phyloP scores from a whole-genome alignment of 1,140 invertebrate species.

The Charaxes varanes region DNA sequence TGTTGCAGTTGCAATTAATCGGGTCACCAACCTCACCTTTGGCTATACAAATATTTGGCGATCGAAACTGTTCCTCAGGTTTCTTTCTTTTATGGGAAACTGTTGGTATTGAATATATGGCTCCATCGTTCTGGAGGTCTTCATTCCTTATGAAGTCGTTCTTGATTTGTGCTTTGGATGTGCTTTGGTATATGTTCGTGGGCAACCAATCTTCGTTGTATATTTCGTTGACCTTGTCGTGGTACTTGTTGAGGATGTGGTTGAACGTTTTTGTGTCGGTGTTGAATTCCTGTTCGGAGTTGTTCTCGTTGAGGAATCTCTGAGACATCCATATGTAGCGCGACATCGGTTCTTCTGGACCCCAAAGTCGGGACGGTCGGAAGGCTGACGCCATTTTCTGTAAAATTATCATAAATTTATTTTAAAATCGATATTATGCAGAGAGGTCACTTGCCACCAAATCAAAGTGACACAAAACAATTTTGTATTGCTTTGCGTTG shows the following conservation, averaged over 20 bases:
- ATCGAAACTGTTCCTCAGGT: constrained; percentile 43
- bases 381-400: constrained; percentile 64
- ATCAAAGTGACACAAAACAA: too few species aligned
- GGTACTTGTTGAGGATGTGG: constrained; percentile 36
- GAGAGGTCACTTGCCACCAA: too few species aligned
- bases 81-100: constrained; percentile 35
- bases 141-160: constrained; percentile 28
- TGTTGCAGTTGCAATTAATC: constrained; percentile 58
- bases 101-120: constrained; percentile 36
- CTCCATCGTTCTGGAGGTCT: constrained; percentile 25
- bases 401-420: constrained; percentile 18
- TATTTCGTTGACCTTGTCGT: constrained; percentile 35
- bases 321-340: constrained; percentile 66
- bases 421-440: background rate
- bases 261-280: constrained; percentile 45
- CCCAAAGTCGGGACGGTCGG: constrained; percentile 56
- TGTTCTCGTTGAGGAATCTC: constrained; percentile 42
- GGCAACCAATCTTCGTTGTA: constrained; percentile 38
- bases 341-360: constrained; percentile 58
- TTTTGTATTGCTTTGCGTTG: too few species aligned
- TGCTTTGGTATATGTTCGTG: constrained; percentile 39
- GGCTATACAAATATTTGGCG: constrained; percentile 64
- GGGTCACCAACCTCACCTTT: constrained; percentile 50
- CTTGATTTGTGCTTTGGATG: constrained; percentile 33
- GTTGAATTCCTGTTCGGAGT: constrained; percentile 33